phyloP scores from a whole-genome alignment of 35 echinoderm and acorn worm genomes.

The Hemicentrotus pulcherrimus region DNA sequence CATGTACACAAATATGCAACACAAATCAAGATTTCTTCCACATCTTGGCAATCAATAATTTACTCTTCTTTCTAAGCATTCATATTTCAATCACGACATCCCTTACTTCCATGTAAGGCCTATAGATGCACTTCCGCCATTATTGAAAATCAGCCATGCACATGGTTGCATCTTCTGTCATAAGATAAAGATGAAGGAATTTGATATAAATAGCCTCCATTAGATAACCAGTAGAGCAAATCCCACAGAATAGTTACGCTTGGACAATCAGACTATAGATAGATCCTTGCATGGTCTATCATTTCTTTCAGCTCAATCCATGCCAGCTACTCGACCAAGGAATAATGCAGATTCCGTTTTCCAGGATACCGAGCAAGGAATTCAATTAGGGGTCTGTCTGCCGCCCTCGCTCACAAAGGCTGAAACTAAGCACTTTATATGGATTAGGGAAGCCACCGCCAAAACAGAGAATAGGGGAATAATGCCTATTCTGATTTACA shows the following conservation, averaged over 20 bases:
- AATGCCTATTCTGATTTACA: neutral
- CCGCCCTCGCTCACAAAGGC: neutral
- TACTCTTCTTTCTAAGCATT: neutral
- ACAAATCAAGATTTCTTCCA: too few relatives aligned
- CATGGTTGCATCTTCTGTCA: neutral
- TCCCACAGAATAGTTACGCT: constrained; percentile 11
- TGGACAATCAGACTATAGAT: neutral
- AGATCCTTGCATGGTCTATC: neutral
- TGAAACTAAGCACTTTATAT: neutral
- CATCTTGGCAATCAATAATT: neutral
- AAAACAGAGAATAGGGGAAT: neutral
- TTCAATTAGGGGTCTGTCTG: constrained; percentile 10
- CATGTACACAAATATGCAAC: too few relatives aligned
- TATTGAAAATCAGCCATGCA: constrained; percentile 11
- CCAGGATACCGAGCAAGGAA: neutral
- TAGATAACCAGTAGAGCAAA: neutral
- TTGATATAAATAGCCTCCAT: neutral
- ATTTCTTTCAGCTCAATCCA: neutral
- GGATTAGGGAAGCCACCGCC: neutral
- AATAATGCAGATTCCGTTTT: constrained; percentile 14
- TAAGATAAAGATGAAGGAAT: neutral
- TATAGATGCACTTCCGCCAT: neutral
- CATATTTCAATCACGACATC: neutral
- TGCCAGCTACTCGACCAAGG: neutral
- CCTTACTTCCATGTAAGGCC: neutral